Evolutionary conservation across 2,888 invertebrate genomes (phyloP), one percentile per base, ranked within the genome.

Genomic region (Lasius platythorax): DNA sequence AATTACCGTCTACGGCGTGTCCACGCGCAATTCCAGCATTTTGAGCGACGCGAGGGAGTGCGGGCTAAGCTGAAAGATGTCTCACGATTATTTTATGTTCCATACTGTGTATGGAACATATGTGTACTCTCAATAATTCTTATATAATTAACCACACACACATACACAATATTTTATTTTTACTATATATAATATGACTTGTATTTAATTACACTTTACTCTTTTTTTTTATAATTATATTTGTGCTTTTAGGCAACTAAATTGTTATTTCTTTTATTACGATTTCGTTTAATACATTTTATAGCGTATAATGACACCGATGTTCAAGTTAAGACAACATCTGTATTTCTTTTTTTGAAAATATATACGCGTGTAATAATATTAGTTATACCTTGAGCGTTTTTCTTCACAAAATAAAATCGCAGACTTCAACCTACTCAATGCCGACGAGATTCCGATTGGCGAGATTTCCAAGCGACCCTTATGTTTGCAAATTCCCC

Each of bases 1-100:
- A 95, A 94, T 95, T 94, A 93, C 90, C 86, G 85, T 61, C 85
- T 83, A 70, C 63, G 79, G 85, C 73, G 74, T 72, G 86, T 86
- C 83, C 85, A 85, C 76, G 84, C 83, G 84, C 66, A 83, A 53
- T 74, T 85, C 66, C 83, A 83, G 53, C 61, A 68, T 83, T 84
- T 83, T 81, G 74, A 56, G 58, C 56, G 78, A 76, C 82, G 53
- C 58, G 23, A 43, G 67, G 30, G 67, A 58, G 46, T n/a, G 28
- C 64, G 53, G 23, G 40, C 18, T 73, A 58, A 78, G 70, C 61
- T 37, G 46, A 63, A 81, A 81, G 46, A 73, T 61, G 43, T 23
- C 46, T 73, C 61, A 23, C 23, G 28, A 73, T 61, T 73, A 61
- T 73, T 12, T 63, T 30, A 5, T 40, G 40, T 28, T 28, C 33